These are phyloP conservation scores for Mormyrops attenuatus DNA, from an alignment of 2,797 vertebrate species.

Conservation along the genomic window DNA sequence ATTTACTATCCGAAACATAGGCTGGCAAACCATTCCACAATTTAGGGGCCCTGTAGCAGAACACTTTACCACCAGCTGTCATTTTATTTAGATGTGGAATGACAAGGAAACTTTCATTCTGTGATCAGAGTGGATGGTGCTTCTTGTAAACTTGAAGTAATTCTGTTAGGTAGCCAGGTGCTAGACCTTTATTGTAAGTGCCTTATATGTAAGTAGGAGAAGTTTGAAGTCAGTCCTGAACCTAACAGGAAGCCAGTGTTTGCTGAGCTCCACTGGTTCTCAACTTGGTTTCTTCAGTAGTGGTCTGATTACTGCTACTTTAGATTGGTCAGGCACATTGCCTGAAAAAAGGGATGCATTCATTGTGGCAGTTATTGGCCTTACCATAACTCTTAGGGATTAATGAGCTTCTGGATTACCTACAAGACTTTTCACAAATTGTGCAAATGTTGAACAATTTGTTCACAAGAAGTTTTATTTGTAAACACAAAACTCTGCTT, in stretches of 20 bases:
- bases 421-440: neutral
- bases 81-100: no score
- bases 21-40: no score
- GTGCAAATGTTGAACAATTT: neutral
- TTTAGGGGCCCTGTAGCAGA: no score
- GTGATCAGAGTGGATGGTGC: no score
- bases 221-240: neutral
- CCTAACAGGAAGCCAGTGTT: neutral
- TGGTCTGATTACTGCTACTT: neutral
- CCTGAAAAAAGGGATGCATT: neutral
- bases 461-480: neutral
- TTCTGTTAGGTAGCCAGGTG: neutral
- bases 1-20: no score
- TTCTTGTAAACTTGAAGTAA: neutral
- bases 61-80: no score
- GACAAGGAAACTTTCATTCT: no score
- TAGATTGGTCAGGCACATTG: neutral
- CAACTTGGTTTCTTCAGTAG: neutral
- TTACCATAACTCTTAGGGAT: neutral
- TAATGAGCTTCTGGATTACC: neutral
- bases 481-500: neutral
- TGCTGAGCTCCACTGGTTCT: neutral
- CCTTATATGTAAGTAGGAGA: neutral
- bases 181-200: neutral
- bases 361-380: neutral